Percentiles rank a stretch among this genome's conserved stretches.
Conservation (phyloP, 2,888 invertebrate species). For the Euzophera pinguis region DNA sequence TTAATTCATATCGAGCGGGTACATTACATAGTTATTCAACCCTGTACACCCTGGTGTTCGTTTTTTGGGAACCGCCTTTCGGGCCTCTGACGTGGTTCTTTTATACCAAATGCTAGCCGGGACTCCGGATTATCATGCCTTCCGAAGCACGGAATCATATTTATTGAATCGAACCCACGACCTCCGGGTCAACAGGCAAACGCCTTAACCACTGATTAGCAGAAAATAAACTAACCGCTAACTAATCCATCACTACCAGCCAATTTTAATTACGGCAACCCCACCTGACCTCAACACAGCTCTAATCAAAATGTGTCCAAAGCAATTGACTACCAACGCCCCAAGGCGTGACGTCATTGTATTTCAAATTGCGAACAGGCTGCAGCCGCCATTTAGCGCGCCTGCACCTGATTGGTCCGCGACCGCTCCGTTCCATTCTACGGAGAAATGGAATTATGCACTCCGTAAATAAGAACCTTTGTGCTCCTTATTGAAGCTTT, state of each 20-base stretch:
- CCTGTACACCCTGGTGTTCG: too few species aligned
- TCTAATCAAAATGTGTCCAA: slow-evolving; percentile 70
- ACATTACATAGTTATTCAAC: too few species aligned
- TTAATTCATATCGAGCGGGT: too few species aligned
- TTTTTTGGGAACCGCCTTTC: too few species aligned
- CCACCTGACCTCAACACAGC: slow-evolving; percentile 43
- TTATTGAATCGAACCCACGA: too few species aligned
- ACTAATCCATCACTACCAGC: neutral
- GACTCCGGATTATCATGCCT: too few species aligned
- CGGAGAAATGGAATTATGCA: slow-evolving; percentile 73
- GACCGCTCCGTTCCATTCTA: slow-evolving; percentile 33
- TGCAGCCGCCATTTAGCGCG: slow-evolving; percentile 62
- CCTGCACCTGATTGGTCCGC: slow-evolving; percentile 75
- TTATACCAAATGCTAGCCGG: too few species aligned
- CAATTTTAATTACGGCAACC: slow-evolving; percentile 15
- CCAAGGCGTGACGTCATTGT: slow-evolving; percentile 56
- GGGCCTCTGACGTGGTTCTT: too few species aligned
- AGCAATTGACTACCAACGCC: slow-evolving; percentile 36
- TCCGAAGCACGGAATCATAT: too few species aligned
- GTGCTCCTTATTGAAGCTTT: slow-evolving; percentile 57
- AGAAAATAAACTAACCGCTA: neutral
- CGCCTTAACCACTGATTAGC: too few species aligned
- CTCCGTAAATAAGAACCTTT: slow-evolving; percentile 66
- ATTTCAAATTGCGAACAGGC: slow-evolving; percentile 69
- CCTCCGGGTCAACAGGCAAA: too few species aligned